Conservation (phyloP, 2,888 invertebrate species). For the Congeria kusceri region DNA sequence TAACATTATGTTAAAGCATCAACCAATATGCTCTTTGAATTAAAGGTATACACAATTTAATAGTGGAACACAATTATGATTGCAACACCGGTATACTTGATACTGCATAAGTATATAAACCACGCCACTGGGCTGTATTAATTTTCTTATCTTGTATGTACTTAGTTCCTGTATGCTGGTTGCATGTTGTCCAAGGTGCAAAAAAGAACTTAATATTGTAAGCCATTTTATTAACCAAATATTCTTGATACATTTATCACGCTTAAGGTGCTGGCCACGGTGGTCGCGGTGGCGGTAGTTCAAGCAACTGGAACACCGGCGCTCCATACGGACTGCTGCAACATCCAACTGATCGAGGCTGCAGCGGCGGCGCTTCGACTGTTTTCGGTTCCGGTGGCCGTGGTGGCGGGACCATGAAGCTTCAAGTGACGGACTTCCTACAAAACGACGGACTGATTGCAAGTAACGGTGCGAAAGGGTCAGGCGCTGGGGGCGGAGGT, state of each 20-base stretch:
- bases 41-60: too few species aligned
- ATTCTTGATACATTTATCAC: neutral
- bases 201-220: too few species aligned
- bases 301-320: conserved; percentile 59
- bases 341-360: conserved; percentile 68
- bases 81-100: too few species aligned
- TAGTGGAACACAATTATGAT: too few species aligned
- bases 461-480: conserved; percentile 68
- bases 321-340: conserved; percentile 71
- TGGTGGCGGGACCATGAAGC: conserved; percentile 72
- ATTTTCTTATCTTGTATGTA: too few species aligned
- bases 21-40: neutral
- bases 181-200: too few species aligned
- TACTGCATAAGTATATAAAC: too few species aligned
- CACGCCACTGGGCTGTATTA: too few species aligned
- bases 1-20: neutral
- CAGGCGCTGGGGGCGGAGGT: conserved; percentile 69
- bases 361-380: conserved; percentile 68
- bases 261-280: conserved; percentile 78
- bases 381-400: conserved; percentile 48
- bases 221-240: too few species aligned
- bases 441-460: conserved; percentile 73
- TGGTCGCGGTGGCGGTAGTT: conserved; percentile 73
- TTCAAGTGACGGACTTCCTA: conserved; percentile 64
- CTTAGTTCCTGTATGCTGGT: too few species aligned